Conservation (phyloP, 2,113 vertebrate species). For the Heteronetta atricapilla region DNA sequence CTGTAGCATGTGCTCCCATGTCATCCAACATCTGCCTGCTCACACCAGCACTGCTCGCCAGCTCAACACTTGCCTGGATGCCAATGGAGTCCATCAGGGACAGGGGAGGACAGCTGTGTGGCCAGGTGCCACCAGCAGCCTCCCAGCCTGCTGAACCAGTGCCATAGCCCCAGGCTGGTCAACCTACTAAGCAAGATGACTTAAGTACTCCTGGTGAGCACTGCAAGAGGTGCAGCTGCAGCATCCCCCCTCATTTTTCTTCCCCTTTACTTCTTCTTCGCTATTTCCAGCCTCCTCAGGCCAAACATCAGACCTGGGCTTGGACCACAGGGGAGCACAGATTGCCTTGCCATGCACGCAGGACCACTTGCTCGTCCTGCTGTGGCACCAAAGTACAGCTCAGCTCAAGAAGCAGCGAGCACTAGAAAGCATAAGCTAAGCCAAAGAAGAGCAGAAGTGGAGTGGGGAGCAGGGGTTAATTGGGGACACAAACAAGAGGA, state of each 20-base stretch:
- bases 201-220: not conserved
- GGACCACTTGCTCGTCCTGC: accelerated
- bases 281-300: not conserved
- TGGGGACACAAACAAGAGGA: not conserved
- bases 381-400: not conserved
- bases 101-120: accelerated
- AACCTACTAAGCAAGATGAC: not conserved
- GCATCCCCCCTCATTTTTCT: not conserved
- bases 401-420: not conserved
- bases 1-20: accelerated
- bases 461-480: not conserved
- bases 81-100: too few species aligned
- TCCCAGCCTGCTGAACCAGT: not conserved
- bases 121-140: not conserved
- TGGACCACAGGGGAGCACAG: not conserved
- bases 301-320: not conserved
- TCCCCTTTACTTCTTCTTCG: not conserved
- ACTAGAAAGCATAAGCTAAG: not conserved
- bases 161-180: not conserved
- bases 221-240: not conserved
- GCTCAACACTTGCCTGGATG: not conserved
- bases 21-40: accelerated
- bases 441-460: accelerated
- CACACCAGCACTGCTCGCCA: accelerated
- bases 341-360: accelerated